These are phyloP conservation scores for Calephelis nemesis DNA, from an alignment of 1,140 invertebrate genomes.

Conservation along the genomic window DNA sequence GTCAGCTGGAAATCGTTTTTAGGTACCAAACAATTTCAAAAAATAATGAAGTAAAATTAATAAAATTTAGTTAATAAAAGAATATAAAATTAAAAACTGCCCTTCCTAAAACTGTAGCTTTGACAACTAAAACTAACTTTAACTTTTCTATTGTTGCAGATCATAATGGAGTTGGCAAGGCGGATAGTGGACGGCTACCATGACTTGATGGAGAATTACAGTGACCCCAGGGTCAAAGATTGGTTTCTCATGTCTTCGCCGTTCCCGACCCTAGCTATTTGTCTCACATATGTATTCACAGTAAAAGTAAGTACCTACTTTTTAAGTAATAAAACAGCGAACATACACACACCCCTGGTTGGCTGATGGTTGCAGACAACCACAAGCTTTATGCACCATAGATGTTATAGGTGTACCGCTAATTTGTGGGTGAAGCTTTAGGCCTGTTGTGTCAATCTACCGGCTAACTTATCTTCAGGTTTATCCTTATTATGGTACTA, in stretches of 20 bases:
- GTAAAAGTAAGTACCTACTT: constrained; percentile 83
- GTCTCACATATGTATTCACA: constrained; percentile 87
- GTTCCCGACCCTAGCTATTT: constrained; percentile 88
- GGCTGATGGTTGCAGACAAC: too few species aligned
- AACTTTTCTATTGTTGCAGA: constrained; percentile 56
- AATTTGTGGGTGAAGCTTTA: too few species aligned
- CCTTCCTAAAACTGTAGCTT: neutral
- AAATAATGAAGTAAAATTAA: too few species aligned
- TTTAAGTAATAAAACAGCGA: too few species aligned
- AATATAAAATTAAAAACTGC: neutral
- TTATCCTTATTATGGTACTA: too few species aligned
- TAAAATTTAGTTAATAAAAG: neutral
- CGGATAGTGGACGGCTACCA: constrained; percentile 69
- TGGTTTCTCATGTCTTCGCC: constrained; percentile 93
- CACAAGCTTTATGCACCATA: too few species aligned
- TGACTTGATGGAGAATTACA: constrained; percentile 87
- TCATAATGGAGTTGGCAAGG: constrained; percentile 62
- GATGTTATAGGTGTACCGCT: too few species aligned
- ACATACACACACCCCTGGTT: too few species aligned
- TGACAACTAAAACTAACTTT: neutral
- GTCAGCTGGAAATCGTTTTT: too few species aligned
- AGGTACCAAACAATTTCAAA: too few species aligned
- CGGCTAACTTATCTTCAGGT: too few species aligned
- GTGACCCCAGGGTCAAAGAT: constrained; percentile 89
- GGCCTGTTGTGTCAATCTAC: too few species aligned